A percentile compares a stretch with the other conserved stretches of the same genome.
phyloP scores from a whole-genome alignment of 1,140 invertebrate genomes.

The Drosophila nannoptera region DNA sequence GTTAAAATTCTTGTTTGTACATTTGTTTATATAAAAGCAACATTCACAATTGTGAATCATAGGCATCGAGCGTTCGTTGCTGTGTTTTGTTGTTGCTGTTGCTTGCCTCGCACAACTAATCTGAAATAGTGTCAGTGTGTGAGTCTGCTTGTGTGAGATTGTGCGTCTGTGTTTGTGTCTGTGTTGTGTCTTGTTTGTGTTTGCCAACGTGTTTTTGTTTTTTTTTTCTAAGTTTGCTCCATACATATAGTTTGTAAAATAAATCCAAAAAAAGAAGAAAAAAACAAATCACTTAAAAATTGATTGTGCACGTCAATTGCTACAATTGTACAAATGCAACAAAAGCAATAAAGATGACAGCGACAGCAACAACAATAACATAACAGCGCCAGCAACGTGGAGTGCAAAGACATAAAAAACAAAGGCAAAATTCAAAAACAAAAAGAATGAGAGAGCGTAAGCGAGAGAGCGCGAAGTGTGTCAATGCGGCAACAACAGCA shows the following conservation, averaged over 20 bases:
- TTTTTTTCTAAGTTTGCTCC: slow-evolving; percentile 8
- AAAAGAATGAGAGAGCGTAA: slow-evolving; percentile 47
- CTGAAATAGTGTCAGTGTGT: slow-evolving; percentile 40
- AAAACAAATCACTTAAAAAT: slow-evolving; percentile 37
- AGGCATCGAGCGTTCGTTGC: slow-evolving; percentile 13
- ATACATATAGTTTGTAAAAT: slow-evolving; percentile 15
- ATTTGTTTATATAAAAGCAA: slow-evolving; percentile 51
- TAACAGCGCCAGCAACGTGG: slow-evolving; percentile 41
- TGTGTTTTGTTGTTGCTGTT: slow-evolving; percentile 35
- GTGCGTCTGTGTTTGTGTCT: slow-evolving; percentile 1
- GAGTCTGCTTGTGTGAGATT: slow-evolving; percentile 16
- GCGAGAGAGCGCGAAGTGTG: slow-evolving; percentile 65
- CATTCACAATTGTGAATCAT: slow-evolving; percentile 39
- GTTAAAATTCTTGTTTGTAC: slow-evolving; percentile 35
- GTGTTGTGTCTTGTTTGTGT: slow-evolving; percentile 38
- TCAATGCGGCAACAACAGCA: slow-evolving; percentile 52
- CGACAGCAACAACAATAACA: slow-evolving; percentile 37
- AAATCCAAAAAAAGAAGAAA: not conserved
- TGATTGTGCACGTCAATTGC: slow-evolving; percentile 44
- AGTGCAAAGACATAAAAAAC: slow-evolving; percentile 47
- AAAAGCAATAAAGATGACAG: slow-evolving; percentile 27
- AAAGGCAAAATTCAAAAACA: slow-evolving; percentile 54
- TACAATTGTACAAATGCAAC: slow-evolving; percentile 28
- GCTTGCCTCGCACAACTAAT: slow-evolving; percentile 57
- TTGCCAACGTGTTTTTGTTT: slow-evolving; percentile 44